Conservation (phyloP, 2,113 vertebrate species). For the Macroglossus sobrinus region DNA sequence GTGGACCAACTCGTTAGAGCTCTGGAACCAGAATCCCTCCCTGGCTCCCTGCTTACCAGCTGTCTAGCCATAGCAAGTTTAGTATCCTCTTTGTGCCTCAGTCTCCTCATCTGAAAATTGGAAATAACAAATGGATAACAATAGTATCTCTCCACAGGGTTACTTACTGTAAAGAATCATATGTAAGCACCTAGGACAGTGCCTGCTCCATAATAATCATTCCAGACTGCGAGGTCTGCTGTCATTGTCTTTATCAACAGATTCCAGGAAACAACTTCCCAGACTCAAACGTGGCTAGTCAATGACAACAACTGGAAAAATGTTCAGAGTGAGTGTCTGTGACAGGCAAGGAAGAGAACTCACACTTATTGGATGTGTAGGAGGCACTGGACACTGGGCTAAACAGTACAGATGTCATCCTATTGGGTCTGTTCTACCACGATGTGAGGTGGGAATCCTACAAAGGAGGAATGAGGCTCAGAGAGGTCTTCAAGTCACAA, state of each 20-base stretch:
- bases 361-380: background rate
- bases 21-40: background rate
- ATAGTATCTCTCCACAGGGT: background rate
- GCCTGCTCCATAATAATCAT: background rate
- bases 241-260: background rate
- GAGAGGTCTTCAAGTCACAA: background rate
- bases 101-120: background rate
- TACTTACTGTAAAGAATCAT: background rate
- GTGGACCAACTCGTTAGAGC: background rate
- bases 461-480: background rate
- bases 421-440: background rate
- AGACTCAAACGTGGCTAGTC: background rate
- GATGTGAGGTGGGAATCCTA: background rate
- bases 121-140: background rate
- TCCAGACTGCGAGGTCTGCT: background rate
- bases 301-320: background rate
- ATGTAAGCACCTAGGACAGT: background rate
- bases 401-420: background rate
- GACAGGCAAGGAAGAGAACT: background rate
- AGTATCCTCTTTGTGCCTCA: background rate
- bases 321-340: background rate
- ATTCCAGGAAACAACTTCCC: background rate
- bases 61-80: background rate
- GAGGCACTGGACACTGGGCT: background rate
- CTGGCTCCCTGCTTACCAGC: background rate